Evolutionary conservation across 2,797 vertebrate species (phyloP).

Genomic region (Falco biarmicus): DNA sequence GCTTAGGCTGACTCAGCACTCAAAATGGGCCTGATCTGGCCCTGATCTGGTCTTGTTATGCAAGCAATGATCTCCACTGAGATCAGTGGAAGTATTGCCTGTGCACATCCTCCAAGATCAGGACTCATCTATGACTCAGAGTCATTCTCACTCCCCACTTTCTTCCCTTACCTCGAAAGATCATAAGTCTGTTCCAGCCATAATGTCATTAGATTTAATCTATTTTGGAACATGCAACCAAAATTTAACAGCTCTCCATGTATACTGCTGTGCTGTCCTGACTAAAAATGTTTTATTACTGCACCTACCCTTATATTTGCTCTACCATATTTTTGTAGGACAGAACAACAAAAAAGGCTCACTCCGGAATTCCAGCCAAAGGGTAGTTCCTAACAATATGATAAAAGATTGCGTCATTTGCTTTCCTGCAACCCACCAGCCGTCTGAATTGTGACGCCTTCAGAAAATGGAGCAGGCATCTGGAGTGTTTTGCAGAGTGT

Average conservation of each 20-base stretch:
- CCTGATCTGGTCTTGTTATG: neutral
- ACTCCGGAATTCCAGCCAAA: neutral
- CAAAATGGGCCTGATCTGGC: slow-evolving; percentile 20
- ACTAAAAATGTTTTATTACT: neutral
- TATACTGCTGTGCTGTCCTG: neutral
- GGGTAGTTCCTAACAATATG: neutral
- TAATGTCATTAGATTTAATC: slow-evolving; percentile 13
- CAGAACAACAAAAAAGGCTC: neutral
- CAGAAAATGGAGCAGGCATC: neutral
- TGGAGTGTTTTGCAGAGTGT: neutral
- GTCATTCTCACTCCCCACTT: slow-evolving; percentile 14
- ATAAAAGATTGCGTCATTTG: neutral
- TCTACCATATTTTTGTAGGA: neutral
- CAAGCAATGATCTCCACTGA: slow-evolving; percentile 32
- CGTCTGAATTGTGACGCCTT: neutral
- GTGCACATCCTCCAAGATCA: slow-evolving; percentile 10
- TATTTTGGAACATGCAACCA: neutral
- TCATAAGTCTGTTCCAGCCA: neutral
- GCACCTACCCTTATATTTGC: neutral
- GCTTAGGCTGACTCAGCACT: slow-evolving; percentile 33
- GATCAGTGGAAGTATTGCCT: slow-evolving; percentile 33
- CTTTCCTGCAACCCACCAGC: neutral
- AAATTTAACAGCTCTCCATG: neutral
- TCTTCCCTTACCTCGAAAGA: slow-evolving; percentile 44
- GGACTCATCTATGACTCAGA: slow-evolving; percentile 64